These are phyloP conservation scores for Paramormyrops kingsleyae DNA, from an alignment of 2,113 vertebrate species.

Conservation along the genomic window DNA sequence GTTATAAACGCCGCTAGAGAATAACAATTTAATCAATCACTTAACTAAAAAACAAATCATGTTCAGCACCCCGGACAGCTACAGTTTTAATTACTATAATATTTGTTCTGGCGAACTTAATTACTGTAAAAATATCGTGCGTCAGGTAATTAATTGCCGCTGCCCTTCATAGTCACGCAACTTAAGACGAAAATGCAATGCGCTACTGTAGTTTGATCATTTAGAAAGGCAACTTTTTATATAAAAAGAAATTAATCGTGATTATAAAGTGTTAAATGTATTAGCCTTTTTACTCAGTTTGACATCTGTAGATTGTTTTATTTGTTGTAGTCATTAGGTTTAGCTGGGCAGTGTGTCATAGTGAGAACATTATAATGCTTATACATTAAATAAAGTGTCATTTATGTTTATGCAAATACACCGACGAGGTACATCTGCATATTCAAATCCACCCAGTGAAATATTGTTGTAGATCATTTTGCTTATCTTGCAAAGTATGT, in stretches of 20 bases:
- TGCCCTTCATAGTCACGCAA: background rate
- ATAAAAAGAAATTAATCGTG: background rate
- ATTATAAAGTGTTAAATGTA: background rate
- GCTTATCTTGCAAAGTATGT: background rate
- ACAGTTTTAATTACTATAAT: background rate
- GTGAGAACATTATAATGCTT: background rate
- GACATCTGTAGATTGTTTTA: background rate
- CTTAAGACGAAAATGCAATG: background rate
- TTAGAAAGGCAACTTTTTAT: background rate
- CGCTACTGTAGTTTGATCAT: background rate
- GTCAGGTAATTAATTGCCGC: background rate
- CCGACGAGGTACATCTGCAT: background rate
- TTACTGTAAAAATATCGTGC: background rate
- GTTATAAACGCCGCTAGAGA: background rate
- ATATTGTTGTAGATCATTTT: background rate
- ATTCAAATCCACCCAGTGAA: background rate
- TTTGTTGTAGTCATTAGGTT: background rate
- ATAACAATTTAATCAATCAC: background rate
- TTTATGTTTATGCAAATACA: background rate
- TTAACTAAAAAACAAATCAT: background rate
- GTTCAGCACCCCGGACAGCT: slow-evolving; percentile 17
- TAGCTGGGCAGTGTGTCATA: background rate
- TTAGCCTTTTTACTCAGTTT: background rate
- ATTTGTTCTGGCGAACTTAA: background rate
- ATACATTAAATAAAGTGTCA: background rate